Evolutionary conservation across 1,140 invertebrate genomes (phyloP), one percentile per base, ranked within the genome.

Genomic region (Brachionus paranguensis): DNA sequence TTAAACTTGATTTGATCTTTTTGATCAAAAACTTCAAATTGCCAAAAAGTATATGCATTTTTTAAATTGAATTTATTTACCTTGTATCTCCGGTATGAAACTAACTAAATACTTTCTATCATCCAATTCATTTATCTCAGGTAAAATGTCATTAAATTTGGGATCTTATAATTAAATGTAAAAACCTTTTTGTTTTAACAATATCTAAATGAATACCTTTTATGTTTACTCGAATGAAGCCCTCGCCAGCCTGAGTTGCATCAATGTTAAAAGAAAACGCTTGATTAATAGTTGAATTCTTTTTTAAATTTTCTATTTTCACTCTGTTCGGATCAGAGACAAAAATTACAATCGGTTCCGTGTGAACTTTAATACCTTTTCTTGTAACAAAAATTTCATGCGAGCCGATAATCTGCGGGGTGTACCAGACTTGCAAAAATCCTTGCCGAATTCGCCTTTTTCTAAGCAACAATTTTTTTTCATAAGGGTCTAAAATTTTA

Each of bases 71-170:
- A 50, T 14, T 24, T 50, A 27, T 47, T 50, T 76, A 76, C 72
- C 72, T 76, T 14, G 12, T 76, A 76, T 27, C 24, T 76, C 45
- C 24, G 72, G 72, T 27, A 76, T n/a, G 45, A 76, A 76, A 50
- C 72, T 76, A 50, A 76, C 72, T 4, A 76, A 76, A 76, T 76
- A 76, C 50, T 76, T 76, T 76, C 72, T 76, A 24, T 76, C 72
- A 50, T 76, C 47, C 17, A 76, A 27, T 17, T 76, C 72, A 50
- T 76, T 76, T 76, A 76, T 76, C 50, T 76, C 72, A 50, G 72
- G 72, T 76, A 76, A 50, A 4, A 76, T 50, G 43, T 76, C 72
- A 76, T 76, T 76, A 27, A 76, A 50, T 50, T 76, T 76, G 27
- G 72, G 72, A 76, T 76, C 72, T 76, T 20, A 8, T 27, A 24